A percentile compares a stretch with the other conserved stretches of the same genome.
Evolutionary conservation across 2,113 vertebrate genomes (phyloP).

Genomic region (Corydoras sp.): DNA sequence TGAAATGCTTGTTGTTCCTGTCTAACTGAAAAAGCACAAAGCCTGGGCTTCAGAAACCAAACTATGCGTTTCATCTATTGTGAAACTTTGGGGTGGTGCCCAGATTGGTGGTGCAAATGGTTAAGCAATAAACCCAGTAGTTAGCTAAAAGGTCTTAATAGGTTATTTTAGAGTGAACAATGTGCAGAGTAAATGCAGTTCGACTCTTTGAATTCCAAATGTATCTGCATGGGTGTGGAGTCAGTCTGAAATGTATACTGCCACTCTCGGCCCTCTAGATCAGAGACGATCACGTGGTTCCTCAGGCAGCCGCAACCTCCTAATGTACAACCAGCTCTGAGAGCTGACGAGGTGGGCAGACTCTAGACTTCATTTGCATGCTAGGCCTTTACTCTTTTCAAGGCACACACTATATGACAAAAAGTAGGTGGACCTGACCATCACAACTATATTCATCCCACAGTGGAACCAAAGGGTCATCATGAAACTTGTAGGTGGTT

Average conservation of each 20-base stretch:
- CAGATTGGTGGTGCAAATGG: neutral
- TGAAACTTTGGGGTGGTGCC: constrained; percentile 10
- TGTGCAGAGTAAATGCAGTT: neutral
- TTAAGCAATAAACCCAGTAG: neutral
- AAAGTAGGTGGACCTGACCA: too few species aligned
- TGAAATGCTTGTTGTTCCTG: constrained; percentile 21
- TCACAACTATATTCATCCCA: too few species aligned
- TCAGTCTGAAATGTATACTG: constrained; percentile 55
- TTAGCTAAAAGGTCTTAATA: neutral
- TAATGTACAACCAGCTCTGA: constrained; percentile 69
- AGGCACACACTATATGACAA: constrained; percentile 23
- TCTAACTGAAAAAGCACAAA: constrained; percentile 10
- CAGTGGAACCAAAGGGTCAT: too few species aligned
- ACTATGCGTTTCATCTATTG: constrained; percentile 28
- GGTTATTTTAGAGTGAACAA: neutral
- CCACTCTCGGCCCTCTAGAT: constrained; percentile 71
- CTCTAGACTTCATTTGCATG: constrained; percentile 41
- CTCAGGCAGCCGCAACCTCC: constrained; percentile 48
- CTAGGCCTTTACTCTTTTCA: constrained; percentile 47
- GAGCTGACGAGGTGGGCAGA: constrained; percentile 55
- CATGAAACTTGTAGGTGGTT: too few species aligned
- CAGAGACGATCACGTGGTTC: constrained; percentile 56
- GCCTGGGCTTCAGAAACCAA: constrained; percentile 12
- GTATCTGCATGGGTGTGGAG: constrained; percentile 20
- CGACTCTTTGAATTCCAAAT: constrained; percentile 11